Conservation (phyloP, 2,113 vertebrate species). For the Xerus inauris region DNA sequence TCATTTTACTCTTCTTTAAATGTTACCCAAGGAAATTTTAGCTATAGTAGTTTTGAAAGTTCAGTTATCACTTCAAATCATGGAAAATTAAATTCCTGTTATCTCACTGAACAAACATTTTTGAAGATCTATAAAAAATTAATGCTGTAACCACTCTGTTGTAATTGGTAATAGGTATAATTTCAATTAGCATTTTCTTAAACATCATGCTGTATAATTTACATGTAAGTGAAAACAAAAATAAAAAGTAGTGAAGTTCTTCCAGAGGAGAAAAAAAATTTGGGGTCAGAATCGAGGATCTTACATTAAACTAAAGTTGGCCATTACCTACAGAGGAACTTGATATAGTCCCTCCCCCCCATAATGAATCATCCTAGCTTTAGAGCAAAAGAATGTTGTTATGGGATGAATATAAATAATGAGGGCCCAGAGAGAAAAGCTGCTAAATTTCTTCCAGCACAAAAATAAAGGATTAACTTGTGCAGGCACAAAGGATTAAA, state of each 20-base stretch:
- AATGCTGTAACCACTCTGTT: background rate
- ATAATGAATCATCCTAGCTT: slow-evolving; percentile 13
- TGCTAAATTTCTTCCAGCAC: slow-evolving; percentile 53
- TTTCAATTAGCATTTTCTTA: background rate
- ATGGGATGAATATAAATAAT: slow-evolving; percentile 34
- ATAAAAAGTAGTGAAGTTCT: background rate
- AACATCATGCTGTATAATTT: background rate
- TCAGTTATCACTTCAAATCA: background rate
- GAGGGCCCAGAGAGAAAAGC: slow-evolving; percentile 25
- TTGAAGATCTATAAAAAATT: background rate
- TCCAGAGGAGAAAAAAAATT: background rate
- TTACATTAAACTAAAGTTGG: background rate
- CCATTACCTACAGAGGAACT: background rate
- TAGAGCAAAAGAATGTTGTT: slow-evolving; percentile 28
- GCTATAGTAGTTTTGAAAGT: background rate
- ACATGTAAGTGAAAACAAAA: background rate
- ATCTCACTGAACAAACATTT: background rate
- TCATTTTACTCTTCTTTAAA: background rate
- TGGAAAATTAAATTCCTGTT: background rate
- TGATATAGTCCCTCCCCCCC: too few species aligned
- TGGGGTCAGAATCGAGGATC: background rate
- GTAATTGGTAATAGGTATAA: background rate
- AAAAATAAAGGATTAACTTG: slow-evolving; percentile 63
- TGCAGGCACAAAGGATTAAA: slow-evolving; percentile 57
- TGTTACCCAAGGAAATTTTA: slow-evolving; percentile 6